These are phyloP conservation scores for Formica exsecta DNA, from an alignment of 1,140 invertebrate species.

Conservation along the genomic window DNA sequence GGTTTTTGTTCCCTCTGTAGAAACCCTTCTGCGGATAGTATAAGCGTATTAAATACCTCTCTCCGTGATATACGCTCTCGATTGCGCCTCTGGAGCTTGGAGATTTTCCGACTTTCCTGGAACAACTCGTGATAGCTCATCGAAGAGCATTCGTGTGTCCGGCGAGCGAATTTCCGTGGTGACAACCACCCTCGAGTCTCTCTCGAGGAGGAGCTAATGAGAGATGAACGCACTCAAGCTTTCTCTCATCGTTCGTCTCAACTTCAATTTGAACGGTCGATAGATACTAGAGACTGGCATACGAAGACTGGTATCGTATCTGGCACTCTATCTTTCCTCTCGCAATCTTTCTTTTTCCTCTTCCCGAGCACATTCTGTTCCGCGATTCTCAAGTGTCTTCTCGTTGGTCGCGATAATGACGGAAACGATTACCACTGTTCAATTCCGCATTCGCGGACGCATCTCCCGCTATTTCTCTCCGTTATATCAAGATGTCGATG, in stretches of 20 bases:
- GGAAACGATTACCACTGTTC: neutral
- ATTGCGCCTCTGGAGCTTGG: constrained; percentile 34
- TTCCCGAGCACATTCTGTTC: neutral
- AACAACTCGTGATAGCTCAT: neutral
- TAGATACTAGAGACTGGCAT: neutral
- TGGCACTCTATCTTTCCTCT: neutral
- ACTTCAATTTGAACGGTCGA: constrained; percentile 22
- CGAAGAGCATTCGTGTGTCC: neutral
- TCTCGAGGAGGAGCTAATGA: neutral
- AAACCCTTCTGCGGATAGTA: constrained; percentile 28
- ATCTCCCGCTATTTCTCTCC: neutral
- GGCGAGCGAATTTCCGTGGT: neutral
- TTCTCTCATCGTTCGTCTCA: neutral
- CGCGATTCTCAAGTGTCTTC: neutral
- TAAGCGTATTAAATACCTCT: constrained; percentile 52
- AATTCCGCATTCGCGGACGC: neutral
- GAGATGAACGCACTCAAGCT: neutral
- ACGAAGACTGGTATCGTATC: neutral
- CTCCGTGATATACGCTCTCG: constrained; percentile 20
- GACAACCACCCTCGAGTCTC: neutral
- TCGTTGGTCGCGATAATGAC: constrained; percentile 4
- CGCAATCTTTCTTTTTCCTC: neutral
- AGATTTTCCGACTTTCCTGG: constrained; percentile 29
- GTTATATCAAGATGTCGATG: constrained; percentile 17
- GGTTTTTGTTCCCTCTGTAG: constrained; percentile 48